phyloP scores from a whole-genome alignment of 2,113 vertebrate species.

The Eleginops maclovinus region DNA sequence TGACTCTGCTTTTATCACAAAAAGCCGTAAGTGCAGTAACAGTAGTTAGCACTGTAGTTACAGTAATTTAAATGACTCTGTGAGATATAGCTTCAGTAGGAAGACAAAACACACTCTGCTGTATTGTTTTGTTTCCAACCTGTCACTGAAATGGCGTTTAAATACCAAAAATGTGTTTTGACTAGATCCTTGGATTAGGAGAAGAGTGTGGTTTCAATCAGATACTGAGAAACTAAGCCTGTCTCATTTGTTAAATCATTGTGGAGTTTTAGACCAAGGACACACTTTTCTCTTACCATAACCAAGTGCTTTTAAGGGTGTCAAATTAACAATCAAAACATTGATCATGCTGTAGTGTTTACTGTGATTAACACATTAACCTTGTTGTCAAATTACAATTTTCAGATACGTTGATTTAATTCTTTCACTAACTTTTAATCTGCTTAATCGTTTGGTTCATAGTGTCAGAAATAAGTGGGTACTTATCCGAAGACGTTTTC shows the following conservation, averaged over 20 bases:
- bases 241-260: not conserved
- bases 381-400: not conserved
- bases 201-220: not conserved
- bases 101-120: conserved; percentile 40
- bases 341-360: not conserved
- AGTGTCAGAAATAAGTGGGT: not conserved
- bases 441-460: not conserved
- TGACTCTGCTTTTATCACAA: conserved; percentile 56
- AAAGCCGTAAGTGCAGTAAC: conserved; percentile 30
- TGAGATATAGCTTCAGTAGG: not conserved
- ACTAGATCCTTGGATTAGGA: not conserved
- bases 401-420: not conserved
- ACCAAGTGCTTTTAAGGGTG: not conserved
- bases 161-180: conserved; percentile 13
- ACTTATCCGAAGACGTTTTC: not conserved
- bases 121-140: conserved; percentile 20
- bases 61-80: conserved; percentile 48
- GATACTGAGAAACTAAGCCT: conserved; percentile 1
- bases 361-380: not conserved
- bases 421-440: too few species aligned
- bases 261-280: conserved; percentile 1
- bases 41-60: conserved; percentile 41
- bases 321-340: not conserved
- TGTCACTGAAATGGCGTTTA: conserved; percentile 26
- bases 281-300: not conserved